Base-by-base conservation (phyloP, 2,888 invertebrate genomes). In the Theretra japonica region DNA sequence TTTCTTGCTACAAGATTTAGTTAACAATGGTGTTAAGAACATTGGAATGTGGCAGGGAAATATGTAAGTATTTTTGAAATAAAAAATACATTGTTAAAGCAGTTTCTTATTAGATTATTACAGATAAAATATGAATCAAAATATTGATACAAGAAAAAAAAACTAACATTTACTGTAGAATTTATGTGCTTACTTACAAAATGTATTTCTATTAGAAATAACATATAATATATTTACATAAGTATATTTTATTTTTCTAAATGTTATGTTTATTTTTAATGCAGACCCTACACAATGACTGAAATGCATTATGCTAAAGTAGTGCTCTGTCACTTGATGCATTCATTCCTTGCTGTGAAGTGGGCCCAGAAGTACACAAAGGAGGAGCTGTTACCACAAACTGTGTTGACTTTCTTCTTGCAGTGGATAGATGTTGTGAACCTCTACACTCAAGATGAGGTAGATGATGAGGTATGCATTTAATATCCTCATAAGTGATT, bases 341-440 rank as follows among this genome's bases (percentile, higher is more conserved):
- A 92, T 53, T 80, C 84, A 3, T 88, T 77, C 72, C 80, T 90
- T 15, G 75, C 84, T 70, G 74, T 90, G 4, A 88, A 90, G 76
- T 92, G 91, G 91, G 82, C 84, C 3, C 84, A 85, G 70, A 73
- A 74, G 41, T 76, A 81, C 30, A 72, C 77, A 28, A 79, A 74
- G 56, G 72, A 81, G 11, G 80, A 85, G 41, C 71, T 89, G 69
- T 73, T 79, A 2, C 90, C 92, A 28, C 86, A 86, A 62, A 71
- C 80, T 71, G 88, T 91, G 2, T 73, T 89, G 0, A 90, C 87
- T 72, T 90, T 88, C 75, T 90, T 90, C 74, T 71, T 88, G 4
- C 91, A 93, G 73, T 93, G 92, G 92, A 75, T 87, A 57, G 89
- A 92, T 76, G 84, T 88, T 30, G 75, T 77, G 1, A 80, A 80